phyloP scores from a whole-genome alignment of 2,888 invertebrate genomes.

The Yponomeuta plumbellus region DNA sequence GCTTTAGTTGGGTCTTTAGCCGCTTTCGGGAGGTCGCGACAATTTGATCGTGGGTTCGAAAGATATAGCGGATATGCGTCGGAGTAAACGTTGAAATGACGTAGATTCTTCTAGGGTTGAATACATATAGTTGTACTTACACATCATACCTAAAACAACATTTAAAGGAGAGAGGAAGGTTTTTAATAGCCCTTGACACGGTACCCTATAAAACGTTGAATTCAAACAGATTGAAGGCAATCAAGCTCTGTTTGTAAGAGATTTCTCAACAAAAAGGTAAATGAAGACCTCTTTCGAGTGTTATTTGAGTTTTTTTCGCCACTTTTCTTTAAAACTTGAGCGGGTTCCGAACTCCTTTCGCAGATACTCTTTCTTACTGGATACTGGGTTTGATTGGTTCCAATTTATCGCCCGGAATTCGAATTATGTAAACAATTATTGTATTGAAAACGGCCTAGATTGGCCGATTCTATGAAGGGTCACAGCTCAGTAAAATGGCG shows the following conservation, averaged over 20 bases:
- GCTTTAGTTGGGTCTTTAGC: too few relatives aligned
- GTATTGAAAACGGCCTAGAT: too few relatives aligned
- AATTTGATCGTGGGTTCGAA: too few relatives aligned
- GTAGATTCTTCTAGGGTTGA: too few relatives aligned
- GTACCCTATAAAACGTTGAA: background rate
- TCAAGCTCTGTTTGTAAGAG: constrained; percentile 32
- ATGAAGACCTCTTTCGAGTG: constrained; percentile 24
- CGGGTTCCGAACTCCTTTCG: background rate
- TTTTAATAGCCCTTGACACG: background rate
- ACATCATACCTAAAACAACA: too few relatives aligned
- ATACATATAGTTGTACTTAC: too few relatives aligned
- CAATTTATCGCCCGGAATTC: background rate
- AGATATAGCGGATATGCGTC: too few relatives aligned
- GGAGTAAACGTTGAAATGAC: too few relatives aligned
- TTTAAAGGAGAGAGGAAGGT: too few relatives aligned
- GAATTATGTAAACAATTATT: background rate
- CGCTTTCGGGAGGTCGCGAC: too few relatives aligned
- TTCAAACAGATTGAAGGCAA: constrained; percentile 28
- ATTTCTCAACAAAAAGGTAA: constrained; percentile 29
- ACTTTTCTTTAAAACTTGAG: background rate
- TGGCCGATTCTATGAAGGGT: too few relatives aligned
- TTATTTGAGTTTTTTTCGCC: background rate
- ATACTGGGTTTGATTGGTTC: background rate
- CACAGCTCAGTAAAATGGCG: too few relatives aligned
- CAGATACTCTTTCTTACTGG: background rate